Conservation (phyloP, 2,797 vertebrate genomes). For the Vireo griseus region DNA sequence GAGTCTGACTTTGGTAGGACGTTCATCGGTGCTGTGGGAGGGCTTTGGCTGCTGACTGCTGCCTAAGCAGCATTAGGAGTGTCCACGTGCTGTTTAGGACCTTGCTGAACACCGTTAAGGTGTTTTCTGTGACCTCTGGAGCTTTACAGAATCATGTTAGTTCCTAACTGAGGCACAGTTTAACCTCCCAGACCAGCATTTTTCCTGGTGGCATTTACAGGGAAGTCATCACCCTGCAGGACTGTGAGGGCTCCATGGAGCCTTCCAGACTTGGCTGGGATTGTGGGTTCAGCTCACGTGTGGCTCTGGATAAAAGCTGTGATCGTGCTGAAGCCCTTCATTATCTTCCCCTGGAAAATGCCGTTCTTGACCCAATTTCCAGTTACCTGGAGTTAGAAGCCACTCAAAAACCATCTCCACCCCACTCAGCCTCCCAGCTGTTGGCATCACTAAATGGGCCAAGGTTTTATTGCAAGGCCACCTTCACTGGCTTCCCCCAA, state of each 20-base stretch:
- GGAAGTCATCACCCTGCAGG: not conserved
- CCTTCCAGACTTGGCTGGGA: not conserved
- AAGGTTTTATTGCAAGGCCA: not conserved
- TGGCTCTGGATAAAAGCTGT: not conserved
- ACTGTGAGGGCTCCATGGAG: not conserved
- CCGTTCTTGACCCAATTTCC: not conserved
- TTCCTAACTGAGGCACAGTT: not conserved
- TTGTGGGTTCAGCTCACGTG: not conserved
- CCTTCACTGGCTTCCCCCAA: not conserved
- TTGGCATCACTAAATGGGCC: not conserved
- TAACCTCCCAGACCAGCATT: not conserved
- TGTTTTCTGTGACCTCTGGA: not conserved
- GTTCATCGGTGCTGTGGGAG: accelerated
- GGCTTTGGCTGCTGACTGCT: not conserved
- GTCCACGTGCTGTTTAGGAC: not conserved
- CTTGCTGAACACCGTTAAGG: not conserved
- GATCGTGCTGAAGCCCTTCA: not conserved
- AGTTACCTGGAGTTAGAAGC: not conserved
- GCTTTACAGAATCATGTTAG: not conserved
- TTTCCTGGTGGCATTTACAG: not conserved
- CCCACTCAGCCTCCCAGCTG: not conserved
- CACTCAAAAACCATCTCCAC: not conserved
- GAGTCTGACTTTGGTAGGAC: not conserved
- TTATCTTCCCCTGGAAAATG: not conserved
- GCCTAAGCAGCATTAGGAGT: not conserved